These are phyloP conservation scores for Procapra przewalskii DNA, from an alignment of 2,113 vertebrate genomes.

Conservation along the genomic window DNA sequence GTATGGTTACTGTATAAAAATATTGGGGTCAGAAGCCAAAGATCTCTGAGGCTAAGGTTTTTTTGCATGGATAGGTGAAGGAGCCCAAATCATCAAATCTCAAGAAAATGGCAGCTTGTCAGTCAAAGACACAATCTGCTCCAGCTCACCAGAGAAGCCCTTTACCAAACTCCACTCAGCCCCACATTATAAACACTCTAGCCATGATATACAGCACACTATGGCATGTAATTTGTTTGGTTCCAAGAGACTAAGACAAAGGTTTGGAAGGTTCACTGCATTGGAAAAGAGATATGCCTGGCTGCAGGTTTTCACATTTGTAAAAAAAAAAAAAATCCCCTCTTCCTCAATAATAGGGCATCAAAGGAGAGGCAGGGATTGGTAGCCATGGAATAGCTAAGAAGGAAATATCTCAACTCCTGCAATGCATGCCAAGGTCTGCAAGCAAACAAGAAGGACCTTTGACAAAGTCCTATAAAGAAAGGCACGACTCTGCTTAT, in stretches of 20 bases:
- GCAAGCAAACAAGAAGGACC: neutral
- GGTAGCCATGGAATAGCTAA: neutral
- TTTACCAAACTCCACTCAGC: conserved; percentile 47
- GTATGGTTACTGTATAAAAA: conserved; percentile 78
- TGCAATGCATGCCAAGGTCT: neutral
- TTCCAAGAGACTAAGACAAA: conserved; percentile 76
- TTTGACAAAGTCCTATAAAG: neutral
- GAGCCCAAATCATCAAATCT: conserved; percentile 34
- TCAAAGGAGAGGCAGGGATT: neutral
- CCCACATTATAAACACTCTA: conserved; percentile 59
- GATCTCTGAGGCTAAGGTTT: conserved; percentile 57
- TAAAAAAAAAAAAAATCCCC: neutral
- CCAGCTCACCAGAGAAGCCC: conserved; percentile 60
- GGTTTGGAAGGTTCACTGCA: conserved; percentile 78
- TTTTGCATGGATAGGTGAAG: conserved; percentile 58
- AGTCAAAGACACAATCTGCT: conserved; percentile 33
- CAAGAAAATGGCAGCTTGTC: conserved; percentile 54
- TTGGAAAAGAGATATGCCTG: conserved; percentile 74
- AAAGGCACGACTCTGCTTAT: neutral
- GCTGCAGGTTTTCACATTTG: conserved; percentile 71
- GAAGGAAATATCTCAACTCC: neutral
- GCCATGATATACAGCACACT: conserved; percentile 66
- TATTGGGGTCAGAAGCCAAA: conserved; percentile 70
- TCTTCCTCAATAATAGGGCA: neutral
- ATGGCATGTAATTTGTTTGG: conserved; percentile 79